Evolutionary conservation across 2,888 invertebrate genomes (phyloP), one percentile per base, ranked within the genome.

Genomic region (Melanostoma scalare): DNA sequence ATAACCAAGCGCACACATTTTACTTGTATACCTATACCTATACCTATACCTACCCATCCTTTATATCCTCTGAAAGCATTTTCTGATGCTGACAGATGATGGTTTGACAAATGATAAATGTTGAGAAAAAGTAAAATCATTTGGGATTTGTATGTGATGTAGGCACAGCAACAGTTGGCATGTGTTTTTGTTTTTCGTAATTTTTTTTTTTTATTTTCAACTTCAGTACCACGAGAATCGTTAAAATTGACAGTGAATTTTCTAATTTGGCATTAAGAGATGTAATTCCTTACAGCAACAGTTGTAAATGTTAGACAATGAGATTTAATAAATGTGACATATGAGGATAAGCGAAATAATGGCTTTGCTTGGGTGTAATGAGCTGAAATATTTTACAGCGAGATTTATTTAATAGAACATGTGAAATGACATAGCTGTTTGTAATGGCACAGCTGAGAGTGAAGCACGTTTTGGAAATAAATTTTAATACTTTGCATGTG

Each of bases 71-170:
- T 63, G 31, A 50, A 63, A 63, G 63, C 48, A 63, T 63, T 20
- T 20, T 63, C 50, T 63, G 50, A 63, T 63, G 50, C 48, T 63
- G 63, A 50, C 63, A 63, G 63, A 63, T 63, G 63, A 63, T 36
- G 48, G 63, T 63, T 63, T 63, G 63, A 63, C 63, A 63, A 63
- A 63, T 63, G 63, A 63, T 63, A 63, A 63, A 63, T 63, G 63
- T 63, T 9, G 30, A 50, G 50, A 50, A 63, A 50, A 63, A 20
- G 20, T 20, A 20, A 20, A 20, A 20, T 20, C 50, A 63, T 63
- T 50, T 63, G 38, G 50, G 63, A 6, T 63, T 50, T 63, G 35
- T 33, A 6, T 36, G n/a, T 6, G n/a, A 42, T 3, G 3, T 4
- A 44, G 10, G 31, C n/a, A 20, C 48, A 36, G 63, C 63, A 63